A percentile compares a stretch with the other conserved stretches of the same genome.
Conservation (phyloP, 2,888 invertebrate species). For the Choreutis nemorana region DNA sequence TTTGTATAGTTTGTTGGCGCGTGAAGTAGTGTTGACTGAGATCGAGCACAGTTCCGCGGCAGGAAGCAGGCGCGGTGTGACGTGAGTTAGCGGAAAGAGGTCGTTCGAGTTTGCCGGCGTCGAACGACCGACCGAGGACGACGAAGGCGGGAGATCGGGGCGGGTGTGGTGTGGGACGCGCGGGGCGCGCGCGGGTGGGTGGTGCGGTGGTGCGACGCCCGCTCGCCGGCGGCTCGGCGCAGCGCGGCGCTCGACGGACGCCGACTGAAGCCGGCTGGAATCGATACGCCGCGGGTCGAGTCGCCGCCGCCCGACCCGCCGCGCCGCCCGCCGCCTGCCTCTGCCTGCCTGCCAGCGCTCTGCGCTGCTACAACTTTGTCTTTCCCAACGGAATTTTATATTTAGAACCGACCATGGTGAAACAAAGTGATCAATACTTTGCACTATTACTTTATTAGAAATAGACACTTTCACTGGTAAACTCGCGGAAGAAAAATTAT, state of each 20-base stretch:
- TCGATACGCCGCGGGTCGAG: constrained; percentile 59
- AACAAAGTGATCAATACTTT: constrained; percentile 64
- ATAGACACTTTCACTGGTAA: constrained; percentile 39
- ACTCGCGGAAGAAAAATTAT: too few species aligned
- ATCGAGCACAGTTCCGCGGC: constrained; percentile 56
- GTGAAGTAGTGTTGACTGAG: constrained; percentile 22
- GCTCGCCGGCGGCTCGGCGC: constrained; percentile 58
- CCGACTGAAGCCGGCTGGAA: constrained; percentile 62
- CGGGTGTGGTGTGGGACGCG: constrained; percentile 15
- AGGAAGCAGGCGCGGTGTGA: constrained; percentile 52
- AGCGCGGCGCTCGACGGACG: constrained; percentile 63
- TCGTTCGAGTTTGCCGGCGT: constrained; percentile 62
- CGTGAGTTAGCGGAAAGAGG: constrained; percentile 62
- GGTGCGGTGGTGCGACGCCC: constrained; percentile 43
- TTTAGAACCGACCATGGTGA: constrained; percentile 63
- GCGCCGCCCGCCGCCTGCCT: constrained; percentile 37
- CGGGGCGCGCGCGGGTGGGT: constrained; percentile 18
- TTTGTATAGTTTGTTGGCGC: too few species aligned
- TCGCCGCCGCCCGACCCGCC: constrained; percentile 30
- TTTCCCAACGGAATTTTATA: constrained; percentile 63
- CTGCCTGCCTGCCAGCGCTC: constrained; percentile 51
- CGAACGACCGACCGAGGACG: constrained; percentile 38
- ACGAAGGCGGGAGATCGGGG: constrained; percentile 3
- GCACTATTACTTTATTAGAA: constrained; percentile 63
- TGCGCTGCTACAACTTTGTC: constrained; percentile 64